Base-by-base conservation (phyloP, 1,140 invertebrate genomes). In the Camponotus floridanus region DNA sequence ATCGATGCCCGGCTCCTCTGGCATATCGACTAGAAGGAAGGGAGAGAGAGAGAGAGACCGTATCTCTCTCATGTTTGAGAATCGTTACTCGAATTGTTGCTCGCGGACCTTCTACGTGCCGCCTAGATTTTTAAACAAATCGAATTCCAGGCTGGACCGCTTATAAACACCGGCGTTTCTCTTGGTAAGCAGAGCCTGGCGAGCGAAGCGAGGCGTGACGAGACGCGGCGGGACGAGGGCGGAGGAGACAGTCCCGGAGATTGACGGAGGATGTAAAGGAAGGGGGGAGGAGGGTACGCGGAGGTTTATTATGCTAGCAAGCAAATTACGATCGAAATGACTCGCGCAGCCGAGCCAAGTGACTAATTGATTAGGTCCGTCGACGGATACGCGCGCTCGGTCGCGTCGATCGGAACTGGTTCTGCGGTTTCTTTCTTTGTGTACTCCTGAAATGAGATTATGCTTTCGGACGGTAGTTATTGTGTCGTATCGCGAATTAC, bases 121-220 rank as follows among this genome's bases (percentile, higher is more conserved):
- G 88, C 87, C 65, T 89, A 48, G 83, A 91, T 92, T 92, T 93
- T 92, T 90, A 94, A 93, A 94, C 93, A 94, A 93, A 92, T 93
- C 92, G 87, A 93, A 93, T 94, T 94, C 93, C 93, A 91, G 64
- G 45, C 74, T 79, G 59, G 86, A 84, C 78, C 87, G 92, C 88
- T 93, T 93, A 92, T 92, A 94, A 94, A 93, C 89, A 92, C 87
- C 45, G 74, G 45, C 84, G 48, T 73, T 83, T 74, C 79, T 83
- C 79, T 42, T 73, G 39, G 39, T 74, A 74, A 61, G 79, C 79
- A 83, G 55, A 61, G 45, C 65, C 21, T 39, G 3, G 73, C 7
- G 31, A 7, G n/a, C 71, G 33, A 18, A 51, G 18, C 15, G 21
- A 33, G 64, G 15, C 59, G 79, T 13, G 70, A 39, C 80, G 70